phyloP scores from a whole-genome alignment of 2,888 invertebrate species.

The Lithophane leautieri region DNA sequence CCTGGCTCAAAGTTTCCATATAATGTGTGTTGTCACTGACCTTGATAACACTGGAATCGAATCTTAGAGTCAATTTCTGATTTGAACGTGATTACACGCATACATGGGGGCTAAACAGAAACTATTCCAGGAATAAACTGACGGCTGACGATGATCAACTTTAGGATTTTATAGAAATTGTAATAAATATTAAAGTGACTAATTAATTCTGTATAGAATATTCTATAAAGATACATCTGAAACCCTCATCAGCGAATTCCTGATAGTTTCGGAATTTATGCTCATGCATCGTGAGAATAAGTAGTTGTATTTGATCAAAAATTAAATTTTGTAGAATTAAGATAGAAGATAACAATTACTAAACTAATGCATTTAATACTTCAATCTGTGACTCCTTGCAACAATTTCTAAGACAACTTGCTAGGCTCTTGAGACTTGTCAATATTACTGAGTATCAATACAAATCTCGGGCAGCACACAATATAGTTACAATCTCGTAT shows the following conservation, averaged over 20 bases:
- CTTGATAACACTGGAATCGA: conserved; percentile 26
- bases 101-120: background rate
- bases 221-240: too few relatives aligned
- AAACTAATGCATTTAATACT: conserved; percentile 34
- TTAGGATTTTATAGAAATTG: background rate
- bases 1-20: conserved; percentile 19
- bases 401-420: conserved; percentile 33
- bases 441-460: conserved; percentile 55
- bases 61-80: conserved; percentile 20
- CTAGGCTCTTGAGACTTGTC: conserved; percentile 53
- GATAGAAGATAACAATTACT: background rate
- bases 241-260: too few relatives aligned
- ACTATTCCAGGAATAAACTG: background rate
- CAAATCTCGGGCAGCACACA: conserved; percentile 40
- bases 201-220: too few relatives aligned
- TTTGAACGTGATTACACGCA: background rate
- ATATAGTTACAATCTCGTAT: conserved; percentile 46
- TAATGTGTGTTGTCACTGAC: conserved; percentile 48
- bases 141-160: background rate
- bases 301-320: background rate
- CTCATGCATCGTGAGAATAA: too few relatives aligned
- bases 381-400: conserved; percentile 19
- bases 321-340: background rate
- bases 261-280: too few relatives aligned
- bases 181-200: background rate